Conservation (phyloP, 2,113 vertebrate genomes). For the Tragelaphus buxtoni region DNA sequence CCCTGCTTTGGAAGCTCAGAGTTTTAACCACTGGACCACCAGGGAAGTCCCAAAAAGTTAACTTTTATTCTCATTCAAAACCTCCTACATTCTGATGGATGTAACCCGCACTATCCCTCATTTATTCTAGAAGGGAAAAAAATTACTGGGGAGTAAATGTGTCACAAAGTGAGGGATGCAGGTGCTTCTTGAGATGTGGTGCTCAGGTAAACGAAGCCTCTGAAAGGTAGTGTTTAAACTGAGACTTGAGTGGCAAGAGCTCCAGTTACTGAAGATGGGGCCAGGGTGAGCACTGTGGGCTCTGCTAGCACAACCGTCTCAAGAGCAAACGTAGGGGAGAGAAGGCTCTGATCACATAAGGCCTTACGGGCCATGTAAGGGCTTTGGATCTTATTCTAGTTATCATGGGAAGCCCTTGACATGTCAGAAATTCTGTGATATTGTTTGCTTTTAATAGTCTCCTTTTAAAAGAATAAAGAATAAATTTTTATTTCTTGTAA, state of each 20-base stretch:
- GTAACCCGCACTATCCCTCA: rapidly evolving
- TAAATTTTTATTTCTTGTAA: neutral
- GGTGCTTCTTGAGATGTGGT: neutral
- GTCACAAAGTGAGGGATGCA: neutral
- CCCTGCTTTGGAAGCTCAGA: neutral
- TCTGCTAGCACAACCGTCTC: neutral
- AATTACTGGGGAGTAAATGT: neutral
- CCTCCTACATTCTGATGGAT: neutral
- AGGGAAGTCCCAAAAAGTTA: neutral
- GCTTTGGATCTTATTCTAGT: neutral
- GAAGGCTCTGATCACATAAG: neutral
- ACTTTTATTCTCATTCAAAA: neutral
- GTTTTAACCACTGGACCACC: neutral
- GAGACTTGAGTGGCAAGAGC: neutral
- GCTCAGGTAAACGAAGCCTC: neutral
- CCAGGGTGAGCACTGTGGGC: neutral
- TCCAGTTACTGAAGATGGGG: neutral
- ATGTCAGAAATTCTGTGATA: neutral
- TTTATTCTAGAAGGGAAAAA: neutral
- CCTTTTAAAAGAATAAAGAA: neutral
- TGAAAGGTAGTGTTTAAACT: neutral
- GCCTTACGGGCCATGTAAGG: neutral
- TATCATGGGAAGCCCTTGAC: neutral
- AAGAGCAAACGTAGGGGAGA: neutral
- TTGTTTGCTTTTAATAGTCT: neutral